phyloP scores from a whole-genome alignment of 2,797 vertebrate genomes.

The Syngnathus acus region DNA sequence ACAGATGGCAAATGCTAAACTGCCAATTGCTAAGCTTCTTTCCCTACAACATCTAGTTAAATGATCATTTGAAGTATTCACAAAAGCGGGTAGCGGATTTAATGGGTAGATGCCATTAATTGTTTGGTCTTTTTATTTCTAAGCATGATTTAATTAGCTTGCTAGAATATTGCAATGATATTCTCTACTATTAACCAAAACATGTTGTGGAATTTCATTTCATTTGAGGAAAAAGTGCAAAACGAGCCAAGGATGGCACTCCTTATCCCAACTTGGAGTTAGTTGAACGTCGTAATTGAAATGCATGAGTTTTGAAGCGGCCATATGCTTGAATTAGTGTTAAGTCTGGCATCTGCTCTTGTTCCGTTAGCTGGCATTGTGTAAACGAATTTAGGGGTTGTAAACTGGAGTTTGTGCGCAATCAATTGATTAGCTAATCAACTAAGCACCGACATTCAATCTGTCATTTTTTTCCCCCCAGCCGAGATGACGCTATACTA shows the following conservation, averaged over 20 bases:
- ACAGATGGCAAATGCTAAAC: too few species aligned
- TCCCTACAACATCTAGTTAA: too few species aligned
- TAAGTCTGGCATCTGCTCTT: conserved; percentile 20
- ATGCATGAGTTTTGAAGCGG: conserved; percentile 19
- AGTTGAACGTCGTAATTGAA: conserved; percentile 13
- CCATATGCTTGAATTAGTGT: conserved; percentile 35
- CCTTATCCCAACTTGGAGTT: conserved; percentile 4
- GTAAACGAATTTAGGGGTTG: conserved; percentile 26
- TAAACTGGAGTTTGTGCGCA: conserved; percentile 25
- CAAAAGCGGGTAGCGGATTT: too few species aligned
- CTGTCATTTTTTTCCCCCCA: conserved; percentile 9
- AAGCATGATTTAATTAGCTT: too few species aligned
- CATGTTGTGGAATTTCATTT: neutral
- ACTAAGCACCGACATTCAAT: conserved; percentile 16
- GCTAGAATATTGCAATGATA: too few species aligned
- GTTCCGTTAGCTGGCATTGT: conserved; percentile 17
- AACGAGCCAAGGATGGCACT: conserved; percentile 9
- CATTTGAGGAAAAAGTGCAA: neutral
- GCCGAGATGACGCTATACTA: conserved; percentile 10
- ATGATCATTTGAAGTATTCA: too few species aligned
- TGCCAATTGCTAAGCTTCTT: too few species aligned
- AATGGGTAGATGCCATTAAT: too few species aligned
- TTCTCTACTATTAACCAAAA: too few species aligned
- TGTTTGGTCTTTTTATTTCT: too few species aligned
- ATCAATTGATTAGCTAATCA: conserved; percentile 33